Base-by-base conservation (phyloP, 2,113 vertebrate genomes). In the Xiphophorus hellerii region DNA sequence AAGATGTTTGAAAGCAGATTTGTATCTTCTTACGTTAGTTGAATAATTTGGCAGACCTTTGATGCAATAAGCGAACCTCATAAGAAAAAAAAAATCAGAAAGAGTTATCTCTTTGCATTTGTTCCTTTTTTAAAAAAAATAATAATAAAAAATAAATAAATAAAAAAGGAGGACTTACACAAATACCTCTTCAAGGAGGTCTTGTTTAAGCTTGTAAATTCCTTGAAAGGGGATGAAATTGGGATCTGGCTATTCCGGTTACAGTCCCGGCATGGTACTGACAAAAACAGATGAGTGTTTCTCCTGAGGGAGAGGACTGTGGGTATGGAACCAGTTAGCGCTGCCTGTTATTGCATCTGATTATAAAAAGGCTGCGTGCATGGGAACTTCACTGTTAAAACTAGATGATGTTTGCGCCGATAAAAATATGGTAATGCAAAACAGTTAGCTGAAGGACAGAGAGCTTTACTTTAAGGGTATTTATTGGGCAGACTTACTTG, bases 301-400 rank as follows among this genome's bases (percentile, higher is more conserved):
- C 77, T 90, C 87, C 87, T 87, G 77, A 87, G 91, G 89, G 89
- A 88, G 75, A 81, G 80, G 83, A 87, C 33, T 71, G 75, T 71
- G 84, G 58, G 90, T 90, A 91, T 90, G 92, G 90, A 92, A 93
- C 37, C 74, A 91, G 87, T 92, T 90, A 93, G 87, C 82, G 15
- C 81, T 84, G 85, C 78, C 86, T 92, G 92, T 92, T 93, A 85
- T 92, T 91, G 89, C 92, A 93, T 92, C 92, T 93, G 92, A 93
- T 92, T 87, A 90, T 87, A 87, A 91, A 93, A 92, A 78, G 69
- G 82, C 44, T 81, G 74, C 3, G 66, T 87, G 82, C 86, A 90
- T 88, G 87, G 88, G 90, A 92, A 91, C 82, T 86, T 86, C 84
- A 85, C 84, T 76, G 82, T 84, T 88, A 92, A 89, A 87, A 78